A percentile compares a stretch with the other conserved stretches of the same genome.
Evolutionary conservation across 2,888 invertebrate genomes (phyloP).

Genomic region (Andrena hattorfiana): DNA sequence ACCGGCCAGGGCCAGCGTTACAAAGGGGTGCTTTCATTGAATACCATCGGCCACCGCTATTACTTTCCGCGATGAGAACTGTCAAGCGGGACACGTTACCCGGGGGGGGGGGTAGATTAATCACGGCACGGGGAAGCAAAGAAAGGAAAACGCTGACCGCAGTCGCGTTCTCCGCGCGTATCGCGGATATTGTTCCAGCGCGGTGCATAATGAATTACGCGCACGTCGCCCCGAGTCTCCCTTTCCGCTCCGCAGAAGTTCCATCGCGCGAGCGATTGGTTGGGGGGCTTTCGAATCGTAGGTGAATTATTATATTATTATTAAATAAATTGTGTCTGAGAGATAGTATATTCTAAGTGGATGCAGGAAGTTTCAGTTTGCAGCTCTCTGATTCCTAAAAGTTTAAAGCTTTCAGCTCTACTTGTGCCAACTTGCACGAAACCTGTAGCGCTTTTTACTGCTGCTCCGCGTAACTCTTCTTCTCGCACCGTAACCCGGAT

Average conservation of each 20-base stretch:
- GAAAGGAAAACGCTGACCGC: conserved; percentile 54
- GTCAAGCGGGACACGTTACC: conserved; percentile 68
- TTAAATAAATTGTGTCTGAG: too few relatives aligned
- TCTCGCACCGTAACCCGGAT: too few relatives aligned
- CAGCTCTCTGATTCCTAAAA: neutral
- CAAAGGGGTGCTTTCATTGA: conserved; percentile 63
- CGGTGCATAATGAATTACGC: conserved; percentile 50
- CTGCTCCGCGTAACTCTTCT: too few relatives aligned
- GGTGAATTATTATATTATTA: neutral
- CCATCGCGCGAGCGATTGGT: neutral
- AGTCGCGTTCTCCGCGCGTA: conserved; percentile 15
- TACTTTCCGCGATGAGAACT: conserved; percentile 72
- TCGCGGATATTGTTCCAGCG: conserved; percentile 28
- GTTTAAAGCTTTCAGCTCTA: neutral
- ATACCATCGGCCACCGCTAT: conserved; percentile 70
- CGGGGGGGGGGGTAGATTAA: conserved; percentile 67
- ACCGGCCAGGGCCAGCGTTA: conserved; percentile 23
- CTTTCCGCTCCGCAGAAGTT: conserved; percentile 22
- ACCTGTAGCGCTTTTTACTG: too few relatives aligned
- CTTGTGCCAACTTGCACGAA: too few relatives aligned
- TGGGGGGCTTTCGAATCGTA: neutral
- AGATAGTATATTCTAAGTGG: neutral
- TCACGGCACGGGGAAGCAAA: conserved; percentile 57
- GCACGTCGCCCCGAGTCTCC: conserved; percentile 7
- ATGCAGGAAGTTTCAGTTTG: neutral